Conservation (phyloP, 2,113 vertebrate genomes). For the Proteles cristata region DNA sequence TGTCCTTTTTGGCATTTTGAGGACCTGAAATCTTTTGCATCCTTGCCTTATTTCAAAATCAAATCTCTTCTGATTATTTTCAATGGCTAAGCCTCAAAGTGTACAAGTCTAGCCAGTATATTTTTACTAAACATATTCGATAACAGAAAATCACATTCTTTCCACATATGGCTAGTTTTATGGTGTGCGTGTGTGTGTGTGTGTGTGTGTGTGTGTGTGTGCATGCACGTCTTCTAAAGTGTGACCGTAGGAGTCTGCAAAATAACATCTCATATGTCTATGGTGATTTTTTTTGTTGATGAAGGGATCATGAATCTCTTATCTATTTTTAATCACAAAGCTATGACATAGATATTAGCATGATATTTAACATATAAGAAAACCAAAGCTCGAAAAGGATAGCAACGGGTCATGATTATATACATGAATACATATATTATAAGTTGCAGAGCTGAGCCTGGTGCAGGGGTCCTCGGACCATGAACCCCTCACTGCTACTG, state of each 20-base stretch:
- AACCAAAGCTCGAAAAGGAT: neutral
- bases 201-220: neutral
- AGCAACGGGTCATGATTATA: fast-evolving
- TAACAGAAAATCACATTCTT: neutral
- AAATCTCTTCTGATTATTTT: neutral
- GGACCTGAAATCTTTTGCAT: neutral
- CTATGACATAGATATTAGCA: neutral
- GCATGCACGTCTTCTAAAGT: neutral
- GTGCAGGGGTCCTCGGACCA: neutral
- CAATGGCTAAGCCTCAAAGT: neutral
- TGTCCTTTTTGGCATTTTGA: neutral
- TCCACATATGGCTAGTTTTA: neutral
- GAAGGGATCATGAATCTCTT: neutral
- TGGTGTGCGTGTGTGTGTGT: neutral
- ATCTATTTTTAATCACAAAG: neutral
- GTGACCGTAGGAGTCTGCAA: neutral
- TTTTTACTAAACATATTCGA: neutral
- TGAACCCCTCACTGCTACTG: fast-evolving
- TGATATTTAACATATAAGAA: neutral
- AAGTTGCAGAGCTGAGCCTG: fast-evolving
- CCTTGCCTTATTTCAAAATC: neutral
- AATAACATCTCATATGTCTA: neutral
- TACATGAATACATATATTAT: neutral
- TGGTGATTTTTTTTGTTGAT: neutral
- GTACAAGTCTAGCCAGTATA: neutral